Percentiles rank a stretch among this genome's conserved stretches.
Evolutionary conservation across 92 coral and sea anemone species (phyloP).

Genomic region (Palythoa grandis): DNA sequence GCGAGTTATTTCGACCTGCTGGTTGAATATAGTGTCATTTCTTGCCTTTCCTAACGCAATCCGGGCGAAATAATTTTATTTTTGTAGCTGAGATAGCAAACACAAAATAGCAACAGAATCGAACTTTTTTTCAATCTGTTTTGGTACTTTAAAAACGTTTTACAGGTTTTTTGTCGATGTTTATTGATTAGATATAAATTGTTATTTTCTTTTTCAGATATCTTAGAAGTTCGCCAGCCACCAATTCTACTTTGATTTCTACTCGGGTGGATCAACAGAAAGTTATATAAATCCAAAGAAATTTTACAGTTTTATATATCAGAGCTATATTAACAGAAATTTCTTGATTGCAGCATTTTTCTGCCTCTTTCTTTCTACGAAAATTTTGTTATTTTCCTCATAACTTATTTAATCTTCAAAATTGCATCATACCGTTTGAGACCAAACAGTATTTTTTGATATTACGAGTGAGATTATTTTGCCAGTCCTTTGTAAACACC

Average conservation of each 20-base stretch:
- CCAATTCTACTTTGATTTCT: slow-evolving; percentile 70
- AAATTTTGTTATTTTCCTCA: neutral
- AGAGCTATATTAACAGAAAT: neutral
- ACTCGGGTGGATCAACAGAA: neutral
- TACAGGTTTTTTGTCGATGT: too few relatives aligned
- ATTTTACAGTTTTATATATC: slow-evolving; percentile 36
- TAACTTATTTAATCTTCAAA: neutral
- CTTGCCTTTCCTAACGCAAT: too few relatives aligned
- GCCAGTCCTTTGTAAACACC: neutral
- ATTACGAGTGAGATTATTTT: neutral
- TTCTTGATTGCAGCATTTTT: neutral
- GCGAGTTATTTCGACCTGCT: too few relatives aligned
- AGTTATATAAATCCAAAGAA: slow-evolving; percentile 31
- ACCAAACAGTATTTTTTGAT: neutral
- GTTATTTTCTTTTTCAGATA: slow-evolving; percentile 60
- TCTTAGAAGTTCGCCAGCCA: slow-evolving; percentile 85
- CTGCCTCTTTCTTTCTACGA: neutral
- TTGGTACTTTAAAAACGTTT: too few relatives aligned
- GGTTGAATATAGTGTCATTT: too few relatives aligned
- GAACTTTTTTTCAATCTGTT: too few relatives aligned
- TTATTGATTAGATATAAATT: neutral
- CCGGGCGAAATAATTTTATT: too few relatives aligned
- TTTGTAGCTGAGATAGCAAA: too few relatives aligned
- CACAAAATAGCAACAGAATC: too few relatives aligned
- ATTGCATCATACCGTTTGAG: neutral